Evolutionary conservation across 2,797 vertebrate genomes (phyloP), one percentile per base, ranked within the genome.

Genomic region (Poeciliopsis turneri): DNA sequence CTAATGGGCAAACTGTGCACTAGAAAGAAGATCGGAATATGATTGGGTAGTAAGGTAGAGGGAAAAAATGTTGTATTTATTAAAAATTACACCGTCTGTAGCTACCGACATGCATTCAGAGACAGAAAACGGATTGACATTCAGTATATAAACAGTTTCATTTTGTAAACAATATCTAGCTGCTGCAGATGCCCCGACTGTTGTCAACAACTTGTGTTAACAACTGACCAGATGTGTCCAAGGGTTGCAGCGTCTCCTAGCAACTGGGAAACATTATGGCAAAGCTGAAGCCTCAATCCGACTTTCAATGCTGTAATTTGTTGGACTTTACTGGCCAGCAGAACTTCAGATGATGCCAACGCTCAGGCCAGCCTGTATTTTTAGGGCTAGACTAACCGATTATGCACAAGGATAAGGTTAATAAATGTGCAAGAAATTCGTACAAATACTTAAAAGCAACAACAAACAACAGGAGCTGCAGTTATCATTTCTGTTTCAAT

Each of bases 141-240:
- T 47, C 46, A 74, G 77, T 77, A 69, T 69, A 72, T 10, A 77
- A 30, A 75, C 28, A 12, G 15, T 47, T 84, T 79, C 69, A 53
- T 83, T 82, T 41, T 57, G 83, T 76, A 80, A 89, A 85, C 87
- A 88, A 30, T 45, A 75, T 79, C 84, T 57, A 2, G 64, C 77
- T 28, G 74, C 49, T 79, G 84, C 66, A 1, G 86, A 82, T 78
- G 86, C 86, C 83, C 82, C 49, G 74, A 85, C 85, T 78, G 78
- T 78, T 76, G 88, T 88, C 90, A 85, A 86, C 89, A 84, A 87
- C 88, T 82, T 82, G 88, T n/a, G 33, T 86, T 80, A 90, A 90
- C 91, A 90, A 89, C 90, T 93, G 91, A 92, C 92, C 91, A 92
- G 86, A 92, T 86, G 88, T 90, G 91, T 92, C 89, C 76, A 49